Evolutionary conservation across 1,140 invertebrate genomes (phyloP).

Genomic region (Frieseomelitta varia): DNA sequence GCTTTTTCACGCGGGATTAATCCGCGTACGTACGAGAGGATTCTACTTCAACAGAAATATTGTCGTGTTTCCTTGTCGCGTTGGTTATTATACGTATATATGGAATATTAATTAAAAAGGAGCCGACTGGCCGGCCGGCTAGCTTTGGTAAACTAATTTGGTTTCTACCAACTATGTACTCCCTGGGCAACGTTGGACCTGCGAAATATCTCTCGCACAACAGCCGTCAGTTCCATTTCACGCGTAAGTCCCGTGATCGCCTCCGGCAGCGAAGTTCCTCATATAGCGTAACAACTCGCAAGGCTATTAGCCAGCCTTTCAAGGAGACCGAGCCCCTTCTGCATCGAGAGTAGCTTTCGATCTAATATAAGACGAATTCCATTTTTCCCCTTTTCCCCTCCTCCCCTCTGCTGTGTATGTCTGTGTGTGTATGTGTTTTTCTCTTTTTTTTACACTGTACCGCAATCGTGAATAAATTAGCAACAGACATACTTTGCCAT

Average conservation of each 20-base stretch:
- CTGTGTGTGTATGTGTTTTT: too few relatives aligned
- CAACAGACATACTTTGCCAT: background rate
- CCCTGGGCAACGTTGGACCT: background rate
- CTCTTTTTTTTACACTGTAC: background rate
- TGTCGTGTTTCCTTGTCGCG: background rate
- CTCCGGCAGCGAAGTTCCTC: constrained; percentile 6
- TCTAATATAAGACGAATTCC: background rate
- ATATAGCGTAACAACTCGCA: constrained; percentile 21
- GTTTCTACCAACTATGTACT: background rate
- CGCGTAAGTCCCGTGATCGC: constrained; percentile 17
- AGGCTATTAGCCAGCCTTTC: constrained; percentile 30
- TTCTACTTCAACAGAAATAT: background rate
- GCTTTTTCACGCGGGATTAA: background rate
- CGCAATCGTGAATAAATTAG: constrained; percentile 38
- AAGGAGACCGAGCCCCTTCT: constrained; percentile 19
- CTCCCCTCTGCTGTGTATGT: background rate
- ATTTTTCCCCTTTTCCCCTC: background rate
- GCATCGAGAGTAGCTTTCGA: background rate
- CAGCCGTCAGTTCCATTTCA: constrained; percentile 22
- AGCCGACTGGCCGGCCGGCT: background rate
- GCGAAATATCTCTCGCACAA: constrained; percentile 13
- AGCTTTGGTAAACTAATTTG: constrained; percentile 22
- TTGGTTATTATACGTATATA: background rate
- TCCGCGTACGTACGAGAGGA: background rate
- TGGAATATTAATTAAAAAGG: background rate